Percentiles rank a stretch among this genome's conserved stretches.
phyloP scores from a whole-genome alignment of 2,797 vertebrate species.

The Pipistrellus pipistrellus region DNA sequence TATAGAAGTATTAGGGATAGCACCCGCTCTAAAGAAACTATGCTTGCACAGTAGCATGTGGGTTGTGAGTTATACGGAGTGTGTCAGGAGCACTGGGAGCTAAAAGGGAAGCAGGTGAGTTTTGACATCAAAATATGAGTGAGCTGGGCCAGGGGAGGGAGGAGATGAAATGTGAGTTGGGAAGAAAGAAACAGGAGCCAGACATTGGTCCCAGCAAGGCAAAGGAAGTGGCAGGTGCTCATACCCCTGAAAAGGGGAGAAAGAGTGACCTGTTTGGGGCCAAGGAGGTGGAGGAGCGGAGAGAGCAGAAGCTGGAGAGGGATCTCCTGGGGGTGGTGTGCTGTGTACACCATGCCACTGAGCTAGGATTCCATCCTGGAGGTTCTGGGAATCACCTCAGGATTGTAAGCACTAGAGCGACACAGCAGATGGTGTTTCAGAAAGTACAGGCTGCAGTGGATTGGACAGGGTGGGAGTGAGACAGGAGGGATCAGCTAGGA shows the following conservation, averaged over 20 bases:
- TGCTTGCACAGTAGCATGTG: not conserved
- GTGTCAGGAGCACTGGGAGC: not conserved
- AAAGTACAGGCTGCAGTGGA: not conserved
- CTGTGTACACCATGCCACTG: not conserved
- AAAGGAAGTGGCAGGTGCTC: not conserved
- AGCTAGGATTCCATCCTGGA: not conserved
- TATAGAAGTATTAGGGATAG: not conserved
- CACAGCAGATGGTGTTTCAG: not conserved
- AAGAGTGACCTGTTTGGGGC: not conserved
- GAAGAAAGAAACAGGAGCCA: conserved; percentile 12
- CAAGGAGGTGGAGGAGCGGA: not conserved
- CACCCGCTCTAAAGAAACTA: not conserved
- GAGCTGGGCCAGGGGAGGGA: not conserved
- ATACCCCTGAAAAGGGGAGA: not conserved
- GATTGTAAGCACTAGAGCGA: not conserved
- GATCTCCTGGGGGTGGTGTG: not conserved
- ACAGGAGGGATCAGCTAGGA: not conserved
- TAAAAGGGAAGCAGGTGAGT: not conserved
- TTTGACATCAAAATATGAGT: not conserved
- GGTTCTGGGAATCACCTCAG: not conserved
- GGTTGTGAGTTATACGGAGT: not conserved
- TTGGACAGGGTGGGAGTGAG: not conserved
- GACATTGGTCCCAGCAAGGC: not conserved
- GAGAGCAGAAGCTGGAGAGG: not conserved
- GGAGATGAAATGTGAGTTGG: not conserved